Conservation (phyloP, 2,113 vertebrate species). For the Edolisoma coerulescens region DNA sequence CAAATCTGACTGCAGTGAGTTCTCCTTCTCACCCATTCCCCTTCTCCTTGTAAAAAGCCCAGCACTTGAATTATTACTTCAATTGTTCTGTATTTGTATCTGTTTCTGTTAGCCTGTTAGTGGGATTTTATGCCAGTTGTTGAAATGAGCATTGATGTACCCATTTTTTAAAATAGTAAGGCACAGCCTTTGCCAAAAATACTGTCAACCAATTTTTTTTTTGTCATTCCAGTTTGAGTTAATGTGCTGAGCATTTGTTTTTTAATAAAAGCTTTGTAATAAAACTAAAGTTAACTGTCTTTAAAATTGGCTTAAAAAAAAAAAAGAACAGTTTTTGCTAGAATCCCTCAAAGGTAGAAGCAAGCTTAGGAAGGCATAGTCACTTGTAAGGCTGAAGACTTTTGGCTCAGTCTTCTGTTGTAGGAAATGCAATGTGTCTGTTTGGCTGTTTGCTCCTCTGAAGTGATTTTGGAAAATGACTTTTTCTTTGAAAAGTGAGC, state of each 20-base stretch:
- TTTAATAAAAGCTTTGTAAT: constrained; percentile 86
- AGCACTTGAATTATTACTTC: constrained; percentile 84
- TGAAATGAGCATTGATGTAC: constrained; percentile 79
- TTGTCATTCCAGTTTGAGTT: constrained; percentile 82
- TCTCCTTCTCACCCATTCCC: constrained; percentile 66
- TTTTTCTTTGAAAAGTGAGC: neutral
- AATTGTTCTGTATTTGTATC: constrained; percentile 83
- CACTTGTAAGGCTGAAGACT: neutral
- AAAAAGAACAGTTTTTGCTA: neutral
- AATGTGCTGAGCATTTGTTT: constrained; percentile 83
- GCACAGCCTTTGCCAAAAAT: constrained; percentile 77
- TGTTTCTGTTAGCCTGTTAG: constrained; percentile 83
- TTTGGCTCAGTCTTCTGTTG: neutral
- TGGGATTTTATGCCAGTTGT: constrained; percentile 84
- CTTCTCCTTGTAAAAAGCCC: constrained; percentile 79
- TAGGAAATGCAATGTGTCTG: neutral
- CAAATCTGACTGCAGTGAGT: constrained; percentile 69
- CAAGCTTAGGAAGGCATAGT: neutral
- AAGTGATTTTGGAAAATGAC: neutral
- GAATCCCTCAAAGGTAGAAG: neutral
- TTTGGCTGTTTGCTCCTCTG: neutral
- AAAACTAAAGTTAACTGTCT: constrained; percentile 64
- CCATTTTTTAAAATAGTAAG: constrained; percentile 74
- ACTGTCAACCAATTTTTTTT: constrained; percentile 64
- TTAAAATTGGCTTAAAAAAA: neutral